phyloP scores from a whole-genome alignment of 2,113 vertebrate genomes.

The Bubo bubo region DNA sequence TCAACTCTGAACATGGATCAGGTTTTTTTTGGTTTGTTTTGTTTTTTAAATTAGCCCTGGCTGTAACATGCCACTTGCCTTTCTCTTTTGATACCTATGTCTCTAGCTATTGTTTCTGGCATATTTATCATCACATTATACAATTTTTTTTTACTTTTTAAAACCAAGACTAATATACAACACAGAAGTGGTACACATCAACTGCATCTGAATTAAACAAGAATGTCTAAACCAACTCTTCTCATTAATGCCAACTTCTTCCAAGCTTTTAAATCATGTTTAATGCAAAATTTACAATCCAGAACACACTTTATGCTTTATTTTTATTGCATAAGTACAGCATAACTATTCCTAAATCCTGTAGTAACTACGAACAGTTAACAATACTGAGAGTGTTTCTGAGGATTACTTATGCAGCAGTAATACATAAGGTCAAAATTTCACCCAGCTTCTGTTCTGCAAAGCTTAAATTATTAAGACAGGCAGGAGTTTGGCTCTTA shows the following conservation, averaged over 20 bases:
- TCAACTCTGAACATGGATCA: not conserved
- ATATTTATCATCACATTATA: not conserved
- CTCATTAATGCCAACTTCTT: not conserved
- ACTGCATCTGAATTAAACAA: not conserved
- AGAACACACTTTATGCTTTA: not conserved
- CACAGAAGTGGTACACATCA: not conserved
- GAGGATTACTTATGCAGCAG: constrained; percentile 33
- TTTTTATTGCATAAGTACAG: not conserved
- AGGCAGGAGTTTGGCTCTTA: constrained; percentile 43
- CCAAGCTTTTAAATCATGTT: not conserved
- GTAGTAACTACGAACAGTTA: constrained; percentile 6
- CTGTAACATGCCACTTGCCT: not conserved
- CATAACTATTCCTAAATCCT: not conserved
- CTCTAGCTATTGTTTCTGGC: not conserved
- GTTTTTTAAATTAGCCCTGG: not conserved
- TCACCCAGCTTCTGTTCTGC: constrained; percentile 26
- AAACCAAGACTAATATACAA: not conserved
- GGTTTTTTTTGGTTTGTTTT: not conserved
- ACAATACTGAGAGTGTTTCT: not conserved
- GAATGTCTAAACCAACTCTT: not conserved
- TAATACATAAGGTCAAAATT: constrained; percentile 37
- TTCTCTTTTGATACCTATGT: not conserved
- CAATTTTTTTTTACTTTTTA: not conserved
- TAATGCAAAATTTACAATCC: not conserved
- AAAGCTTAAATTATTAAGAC: constrained; percentile 58